Base-by-base conservation (phyloP, 2,797 vertebrate species). In the Chelidonichthys spinosus region DNA sequence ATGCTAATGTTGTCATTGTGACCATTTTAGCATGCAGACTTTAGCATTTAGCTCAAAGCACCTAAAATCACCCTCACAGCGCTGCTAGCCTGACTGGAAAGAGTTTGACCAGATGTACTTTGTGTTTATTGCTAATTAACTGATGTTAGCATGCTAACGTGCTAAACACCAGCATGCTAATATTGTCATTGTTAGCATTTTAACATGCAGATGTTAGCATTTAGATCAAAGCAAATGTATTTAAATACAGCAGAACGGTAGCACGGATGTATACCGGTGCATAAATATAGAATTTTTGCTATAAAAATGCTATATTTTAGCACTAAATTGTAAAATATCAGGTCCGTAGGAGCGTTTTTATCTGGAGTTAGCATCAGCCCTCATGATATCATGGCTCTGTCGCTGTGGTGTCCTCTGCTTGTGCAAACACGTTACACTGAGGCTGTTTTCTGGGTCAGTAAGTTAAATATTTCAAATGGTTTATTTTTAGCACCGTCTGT, bases 391-490 rank as follows among this genome's bases (percentile, higher is more conserved):
- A 94, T 93, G 76, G 70, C 81, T 83, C 53, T 61, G 32, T 80
- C 72, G 77, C 62, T 46, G 64, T 74, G 58, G 82, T 74, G 83
- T 87, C 76, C 88, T 90, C 81, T 72, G 88, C 82, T 88, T 83
- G 87, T 92, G 84, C 87, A 92, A 90, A 92, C 90, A 93, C 87
- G 85, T 93, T 90, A 92, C 84, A 58, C 87, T 56, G 78, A 77
- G 86, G 85, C 89, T 88, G 90, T 93, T 95, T 92, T 95, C 94
- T 95, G 93, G 95, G 95, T 94, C 94, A 95, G 82, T 93, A 93
- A 94, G 91, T 94, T 95, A 94, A 95, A 95, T 95, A 95, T 95
- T 95, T 94, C 89, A 95, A 86, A 94, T 85, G 91, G 89, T 93
- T 92, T 95, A 95, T 94, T 95, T 95, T 94, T 94, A 94, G 93